Evolutionary conservation across 1,140 invertebrate species (phyloP), one percentile per base, ranked within the genome.

Genomic region (Aphidius gifuensis): DNA sequence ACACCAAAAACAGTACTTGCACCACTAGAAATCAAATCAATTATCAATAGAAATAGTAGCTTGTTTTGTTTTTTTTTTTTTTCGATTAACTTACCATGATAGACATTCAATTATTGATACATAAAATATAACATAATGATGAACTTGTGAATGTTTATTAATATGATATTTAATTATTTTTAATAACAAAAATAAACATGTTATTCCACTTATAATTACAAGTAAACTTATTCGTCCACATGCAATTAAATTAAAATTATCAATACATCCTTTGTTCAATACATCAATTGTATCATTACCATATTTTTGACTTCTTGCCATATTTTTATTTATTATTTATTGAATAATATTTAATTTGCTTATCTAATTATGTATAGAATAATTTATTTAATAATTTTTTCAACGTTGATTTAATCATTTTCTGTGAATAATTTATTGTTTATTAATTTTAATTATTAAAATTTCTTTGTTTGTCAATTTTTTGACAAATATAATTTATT

Each of bases 51-150:
- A 50, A 55, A 57, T 11, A 39, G 3, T 54, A 62, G 32, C 54
- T 45, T 48, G 5, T 1, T 5, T 6, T 11, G 32, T 4, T 48
- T 58, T 5, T 5, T 45, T 47, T 43, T 23, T 23, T 23, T 39
- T 9, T 11, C 8, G 6, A 54, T 57, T 7, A 1, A 73, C 71
- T 77, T 75, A 84, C 83, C 82, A 80, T 39, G 81, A 70, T 46
- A 80, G 73, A 66, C 79, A 81, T 69, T 83, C 76, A 43, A 83
- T 64, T 9, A 77, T 76, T 40, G 83, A 82, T 9, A 78, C 72
- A 61, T 84, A 84, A 68, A 84, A 83, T 62, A 84, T 80, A 44
- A 78, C 70, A 71, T 83, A 84, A 64, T 85, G 83, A 66, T 85
- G 83, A 65, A 82, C 75, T 62, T 80, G 79, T 5, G 77, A 78